These are phyloP conservation scores for Hemiprocne comata DNA, from an alignment of 2,113 vertebrate genomes.

Conservation along the genomic window DNA sequence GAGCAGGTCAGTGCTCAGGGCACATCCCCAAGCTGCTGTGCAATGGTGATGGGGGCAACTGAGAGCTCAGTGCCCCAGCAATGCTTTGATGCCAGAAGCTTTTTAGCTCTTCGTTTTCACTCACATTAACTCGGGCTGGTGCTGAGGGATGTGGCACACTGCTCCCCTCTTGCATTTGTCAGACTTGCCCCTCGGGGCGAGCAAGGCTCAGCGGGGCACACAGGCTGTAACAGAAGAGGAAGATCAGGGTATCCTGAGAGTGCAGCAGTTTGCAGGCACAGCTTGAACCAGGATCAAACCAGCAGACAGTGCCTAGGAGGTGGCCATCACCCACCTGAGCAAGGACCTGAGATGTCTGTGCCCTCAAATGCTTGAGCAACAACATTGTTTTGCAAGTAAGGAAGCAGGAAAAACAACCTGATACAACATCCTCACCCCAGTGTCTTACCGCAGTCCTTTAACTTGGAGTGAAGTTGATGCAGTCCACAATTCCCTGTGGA, in stretches of 20 bases:
- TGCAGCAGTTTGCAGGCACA: not conserved
- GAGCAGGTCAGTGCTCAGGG: not conserved
- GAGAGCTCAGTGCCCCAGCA: not conserved
- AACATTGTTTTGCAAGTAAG: not conserved
- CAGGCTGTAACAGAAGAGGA: rapidly evolving
- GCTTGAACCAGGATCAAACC: not conserved
- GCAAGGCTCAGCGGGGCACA: not conserved
- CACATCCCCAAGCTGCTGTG: rapidly evolving
- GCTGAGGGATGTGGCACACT: not conserved
- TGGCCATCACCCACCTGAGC: not conserved
- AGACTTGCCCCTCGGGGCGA: not conserved
- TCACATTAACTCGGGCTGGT: not conserved
- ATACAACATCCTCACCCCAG: not conserved
- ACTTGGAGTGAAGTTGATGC: not conserved
- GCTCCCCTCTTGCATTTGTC: not conserved
- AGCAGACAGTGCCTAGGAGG: not conserved
- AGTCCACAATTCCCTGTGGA: rapidly evolving
- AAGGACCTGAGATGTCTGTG: not conserved
- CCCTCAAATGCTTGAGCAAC: not conserved
- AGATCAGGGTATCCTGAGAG: rapidly evolving
- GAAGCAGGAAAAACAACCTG: not conserved
- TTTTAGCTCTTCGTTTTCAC: not conserved
- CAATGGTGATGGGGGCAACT: rapidly evolving
- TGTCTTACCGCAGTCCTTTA: not conserved
- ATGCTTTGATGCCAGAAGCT: not conserved